These are phyloP conservation scores for Cyclophora punctaria DNA, from an alignment of 2,888 invertebrate species.

Conservation along the genomic window DNA sequence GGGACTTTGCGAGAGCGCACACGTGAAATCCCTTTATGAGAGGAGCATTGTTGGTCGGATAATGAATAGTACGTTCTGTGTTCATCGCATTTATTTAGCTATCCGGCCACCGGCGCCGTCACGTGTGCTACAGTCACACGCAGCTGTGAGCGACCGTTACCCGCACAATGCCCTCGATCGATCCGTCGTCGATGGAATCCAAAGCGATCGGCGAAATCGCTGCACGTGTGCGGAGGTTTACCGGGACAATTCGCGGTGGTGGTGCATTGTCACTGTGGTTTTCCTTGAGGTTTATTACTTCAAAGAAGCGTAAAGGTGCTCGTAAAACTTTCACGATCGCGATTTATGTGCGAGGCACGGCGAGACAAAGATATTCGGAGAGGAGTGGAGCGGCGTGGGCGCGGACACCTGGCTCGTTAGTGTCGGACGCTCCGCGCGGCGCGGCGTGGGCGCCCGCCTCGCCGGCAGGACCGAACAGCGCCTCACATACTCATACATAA, in stretches of 20 bases:
- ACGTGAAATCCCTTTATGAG: slow-evolving; percentile 75
- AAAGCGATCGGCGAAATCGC: slow-evolving; percentile 63
- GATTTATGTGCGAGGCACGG: slow-evolving; percentile 62
- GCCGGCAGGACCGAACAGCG: slow-evolving; percentile 10
- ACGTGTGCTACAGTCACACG: slow-evolving; percentile 56
- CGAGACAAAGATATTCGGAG: slow-evolving; percentile 67
- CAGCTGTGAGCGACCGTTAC: slow-evolving; percentile 74
- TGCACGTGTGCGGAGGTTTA: slow-evolving; percentile 59
- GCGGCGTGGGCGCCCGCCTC: slow-evolving; percentile 25
- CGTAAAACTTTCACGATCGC: slow-evolving; percentile 73
- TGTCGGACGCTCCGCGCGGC: slow-evolving; percentile 42
- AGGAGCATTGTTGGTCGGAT: slow-evolving; percentile 66
- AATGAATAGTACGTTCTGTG: slow-evolving; percentile 67
- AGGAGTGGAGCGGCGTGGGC: slow-evolving; percentile 59
- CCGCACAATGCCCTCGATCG: slow-evolving; percentile 74
- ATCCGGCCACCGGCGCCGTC: slow-evolving; percentile 69
- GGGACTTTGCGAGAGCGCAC: slow-evolving; percentile 69
- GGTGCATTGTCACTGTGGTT: slow-evolving; percentile 54
- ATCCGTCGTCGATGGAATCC: slow-evolving; percentile 65
- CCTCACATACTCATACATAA: slow-evolving; percentile 1
- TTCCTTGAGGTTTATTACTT: slow-evolving; percentile 55
- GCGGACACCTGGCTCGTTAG: slow-evolving; percentile 71
- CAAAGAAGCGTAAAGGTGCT: slow-evolving; percentile 65
- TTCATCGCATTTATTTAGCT: slow-evolving; percentile 72
- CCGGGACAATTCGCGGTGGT: slow-evolving; percentile 55